Evolutionary conservation across 2,797 vertebrate genomes (phyloP).

Genomic region (Chrosomus eos): DNA sequence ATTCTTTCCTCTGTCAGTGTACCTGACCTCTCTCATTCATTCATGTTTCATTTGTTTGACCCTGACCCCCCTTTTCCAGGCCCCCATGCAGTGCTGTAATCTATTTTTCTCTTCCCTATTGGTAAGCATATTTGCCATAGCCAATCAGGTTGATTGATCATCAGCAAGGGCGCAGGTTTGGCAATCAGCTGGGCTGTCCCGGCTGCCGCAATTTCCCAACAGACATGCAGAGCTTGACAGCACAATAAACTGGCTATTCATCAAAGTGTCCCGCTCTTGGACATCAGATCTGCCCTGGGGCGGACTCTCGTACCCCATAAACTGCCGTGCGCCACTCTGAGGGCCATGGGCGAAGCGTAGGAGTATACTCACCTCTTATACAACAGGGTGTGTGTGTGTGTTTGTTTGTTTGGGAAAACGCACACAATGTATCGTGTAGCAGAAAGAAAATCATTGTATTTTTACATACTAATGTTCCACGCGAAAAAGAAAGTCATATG

Average conservation of each 20-base stretch:
- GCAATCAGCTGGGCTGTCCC: conserved; percentile 86
- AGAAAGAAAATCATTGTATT: neutral
- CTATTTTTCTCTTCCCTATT: conserved; percentile 84
- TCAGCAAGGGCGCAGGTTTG: conserved; percentile 82
- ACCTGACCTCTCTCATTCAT: conserved; percentile 70
- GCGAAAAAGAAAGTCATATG: neutral
- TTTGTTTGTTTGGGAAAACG: neutral
- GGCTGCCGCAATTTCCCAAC: conserved; percentile 85
- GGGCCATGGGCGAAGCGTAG: neutral
- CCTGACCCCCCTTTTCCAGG: conserved; percentile 66
- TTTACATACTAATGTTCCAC: neutral
- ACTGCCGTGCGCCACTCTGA: conserved; percentile 16
- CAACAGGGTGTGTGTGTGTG: neutral
- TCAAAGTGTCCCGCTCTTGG: conserved; percentile 85
- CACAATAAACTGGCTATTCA: conserved; percentile 92
- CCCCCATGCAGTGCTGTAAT: conserved; percentile 67
- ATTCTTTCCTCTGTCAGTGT: conserved; percentile 22
- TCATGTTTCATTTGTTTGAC: conserved; percentile 82
- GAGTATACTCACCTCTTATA: conserved; percentile 24
- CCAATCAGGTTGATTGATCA: conserved; percentile 97
- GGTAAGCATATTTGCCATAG: conserved; percentile 86
- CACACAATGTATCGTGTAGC: neutral
- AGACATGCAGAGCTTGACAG: conserved; percentile 87
- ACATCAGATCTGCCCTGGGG: conserved; percentile 50
- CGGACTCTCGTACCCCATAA: conserved; percentile 35